Conservation (phyloP, 1,140 invertebrate species). For the Centruroides vittatus region DNA sequence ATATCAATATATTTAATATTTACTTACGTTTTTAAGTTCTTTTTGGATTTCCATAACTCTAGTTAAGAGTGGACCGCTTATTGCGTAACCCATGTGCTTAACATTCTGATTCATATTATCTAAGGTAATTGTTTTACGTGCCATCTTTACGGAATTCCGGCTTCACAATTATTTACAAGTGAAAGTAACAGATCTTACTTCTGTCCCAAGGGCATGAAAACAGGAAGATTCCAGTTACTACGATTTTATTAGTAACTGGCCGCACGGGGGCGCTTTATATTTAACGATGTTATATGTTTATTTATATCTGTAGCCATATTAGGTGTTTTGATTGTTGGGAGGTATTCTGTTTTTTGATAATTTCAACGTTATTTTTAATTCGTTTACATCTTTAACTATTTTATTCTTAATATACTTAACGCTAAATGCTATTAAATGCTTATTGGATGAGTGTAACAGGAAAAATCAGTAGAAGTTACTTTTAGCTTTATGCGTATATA, state of each 20-base stretch:
- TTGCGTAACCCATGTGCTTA: conserved; percentile 86
- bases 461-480: too few species aligned
- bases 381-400: too few species aligned
- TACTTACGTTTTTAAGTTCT: conserved; percentile 36
- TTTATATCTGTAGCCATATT: background rate
- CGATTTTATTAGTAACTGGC: background rate
- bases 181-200: too few species aligned
- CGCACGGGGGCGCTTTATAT: background rate
- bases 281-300: background rate
- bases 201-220: background rate
- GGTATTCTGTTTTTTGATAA: background rate
- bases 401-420: too few species aligned
- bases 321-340: background rate
- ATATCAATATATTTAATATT: background rate
- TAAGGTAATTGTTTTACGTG: conserved; percentile 24
- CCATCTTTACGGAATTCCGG: background rate
- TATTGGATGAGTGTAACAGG: too few species aligned
- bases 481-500: too few species aligned
- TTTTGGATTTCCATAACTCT: conserved; percentile 43
- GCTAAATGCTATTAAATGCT: too few species aligned
- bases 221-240: background rate
- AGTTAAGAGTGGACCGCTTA: conserved; percentile 81
- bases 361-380: too few species aligned
- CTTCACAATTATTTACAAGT: background rate
- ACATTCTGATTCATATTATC: conserved; percentile 87